Percentiles rank a stretch among this genome's conserved stretches.
Evolutionary conservation across 2,797 vertebrate genomes (phyloP).

Genomic region (Bradypus variegatus): DNA sequence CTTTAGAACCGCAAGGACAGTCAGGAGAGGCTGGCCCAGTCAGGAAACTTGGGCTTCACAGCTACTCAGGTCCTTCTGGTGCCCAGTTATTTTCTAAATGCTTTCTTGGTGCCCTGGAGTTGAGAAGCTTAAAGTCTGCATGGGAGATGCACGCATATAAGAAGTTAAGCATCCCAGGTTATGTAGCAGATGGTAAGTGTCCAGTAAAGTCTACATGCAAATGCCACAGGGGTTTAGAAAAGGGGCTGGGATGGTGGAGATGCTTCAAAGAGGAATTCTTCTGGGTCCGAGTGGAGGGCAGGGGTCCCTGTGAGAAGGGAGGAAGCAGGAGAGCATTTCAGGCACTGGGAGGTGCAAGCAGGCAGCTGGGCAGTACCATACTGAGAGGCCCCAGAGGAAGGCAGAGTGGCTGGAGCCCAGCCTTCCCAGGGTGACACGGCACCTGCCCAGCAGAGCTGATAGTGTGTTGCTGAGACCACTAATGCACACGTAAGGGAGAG

Average conservation of each 20-base stretch:
- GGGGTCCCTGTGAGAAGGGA: not conserved
- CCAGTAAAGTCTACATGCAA: not conserved
- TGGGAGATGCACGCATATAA: not conserved
- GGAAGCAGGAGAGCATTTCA: not conserved
- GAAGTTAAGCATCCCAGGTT: not conserved
- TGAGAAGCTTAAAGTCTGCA: not conserved
- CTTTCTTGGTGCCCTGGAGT: not conserved
- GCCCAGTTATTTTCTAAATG: not conserved
- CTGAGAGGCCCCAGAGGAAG: not conserved
- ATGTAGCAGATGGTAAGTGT: not conserved
- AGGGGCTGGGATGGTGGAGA: not conserved
- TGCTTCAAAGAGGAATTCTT: not conserved
- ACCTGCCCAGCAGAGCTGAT: not conserved
- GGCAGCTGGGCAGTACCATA: not conserved
- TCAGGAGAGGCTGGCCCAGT: not conserved
- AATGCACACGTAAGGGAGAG: not conserved
- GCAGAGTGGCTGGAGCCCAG: not conserved
- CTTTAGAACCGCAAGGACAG: accelerated
- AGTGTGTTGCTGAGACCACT: not conserved
- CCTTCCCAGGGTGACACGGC: not conserved
- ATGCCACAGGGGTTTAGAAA: not conserved
- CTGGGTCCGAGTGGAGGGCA: not conserved
- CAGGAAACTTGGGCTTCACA: accelerated
- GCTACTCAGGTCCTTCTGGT: not conserved
- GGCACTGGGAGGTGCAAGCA: not conserved